These are phyloP conservation scores for Cynopterus sphinx DNA, from an alignment of 2,797 vertebrate species.

Conservation along the genomic window DNA sequence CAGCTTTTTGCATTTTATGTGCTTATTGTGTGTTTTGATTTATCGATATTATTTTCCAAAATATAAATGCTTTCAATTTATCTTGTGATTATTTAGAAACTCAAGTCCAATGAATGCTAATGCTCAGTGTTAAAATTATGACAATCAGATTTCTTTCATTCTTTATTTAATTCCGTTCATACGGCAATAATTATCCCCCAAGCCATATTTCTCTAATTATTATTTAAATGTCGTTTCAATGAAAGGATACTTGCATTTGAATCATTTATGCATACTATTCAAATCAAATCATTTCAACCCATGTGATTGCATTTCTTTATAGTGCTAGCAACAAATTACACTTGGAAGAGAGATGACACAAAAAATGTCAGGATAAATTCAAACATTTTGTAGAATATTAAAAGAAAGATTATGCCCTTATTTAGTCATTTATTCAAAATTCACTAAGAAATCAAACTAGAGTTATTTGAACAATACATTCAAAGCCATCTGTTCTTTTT, in stretches of 20 bases:
- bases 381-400: slow-evolving; percentile 12
- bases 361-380: background rate
- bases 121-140: slow-evolving; percentile 9
- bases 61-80: background rate
- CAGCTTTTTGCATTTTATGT: background rate
- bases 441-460: slow-evolving; percentile 8
- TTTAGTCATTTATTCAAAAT: background rate
- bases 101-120: slow-evolving; percentile 37
- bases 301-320: slow-evolving; percentile 47
- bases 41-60: background rate
- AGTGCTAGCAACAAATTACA: slow-evolving; percentile 22
- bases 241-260: slow-evolving; percentile 63
- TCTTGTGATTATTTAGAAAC: background rate
- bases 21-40: background rate
- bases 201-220: slow-evolving; percentile 59
- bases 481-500: background rate
- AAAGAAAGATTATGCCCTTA: background rate
- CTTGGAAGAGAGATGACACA: slow-evolving; percentile 39
- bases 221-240: slow-evolving; percentile 65
- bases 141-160: slow-evolving; percentile 40
- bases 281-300: slow-evolving; percentile 58
- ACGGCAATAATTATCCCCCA: slow-evolving; percentile 61
- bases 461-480: slow-evolving; percentile 19
- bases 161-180: slow-evolving; percentile 54
- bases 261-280: slow-evolving; percentile 45